These are phyloP conservation scores for Parnassius apollo DNA, from an alignment of 2,888 invertebrate species.

Conservation along the genomic window DNA sequence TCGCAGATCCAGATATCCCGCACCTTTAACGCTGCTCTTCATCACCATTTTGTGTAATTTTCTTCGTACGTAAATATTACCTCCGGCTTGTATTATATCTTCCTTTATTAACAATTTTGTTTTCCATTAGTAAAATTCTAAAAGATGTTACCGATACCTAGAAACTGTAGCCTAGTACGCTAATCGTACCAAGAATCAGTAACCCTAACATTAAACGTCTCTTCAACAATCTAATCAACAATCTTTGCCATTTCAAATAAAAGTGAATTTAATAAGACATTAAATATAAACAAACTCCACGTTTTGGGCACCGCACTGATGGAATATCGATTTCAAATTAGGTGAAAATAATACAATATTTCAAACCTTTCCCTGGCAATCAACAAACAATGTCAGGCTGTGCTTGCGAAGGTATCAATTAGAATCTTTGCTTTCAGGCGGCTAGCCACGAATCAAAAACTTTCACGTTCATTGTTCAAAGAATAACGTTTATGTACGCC, in stretches of 20 bases:
- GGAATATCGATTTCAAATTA: constrained; percentile 26
- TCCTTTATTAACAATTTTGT: too few species aligned
- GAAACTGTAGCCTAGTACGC: too few species aligned
- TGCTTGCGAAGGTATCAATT: constrained; percentile 17
- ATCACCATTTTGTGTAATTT: too few species aligned
- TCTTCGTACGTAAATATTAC: too few species aligned
- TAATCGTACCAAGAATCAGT: too few species aligned
- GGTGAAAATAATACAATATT: constrained; percentile 17
- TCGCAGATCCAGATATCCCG: too few species aligned
- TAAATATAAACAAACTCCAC: background rate
- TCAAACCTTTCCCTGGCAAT: constrained; percentile 19
- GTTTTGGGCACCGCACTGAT: constrained; percentile 10
- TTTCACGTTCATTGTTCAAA: constrained; percentile 20
- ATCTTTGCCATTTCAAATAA: background rate
- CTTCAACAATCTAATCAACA: too few species aligned
- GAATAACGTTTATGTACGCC: background rate
- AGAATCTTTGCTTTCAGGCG: constrained; percentile 15
- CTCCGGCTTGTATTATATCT: too few species aligned
- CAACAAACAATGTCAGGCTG: constrained; percentile 20
- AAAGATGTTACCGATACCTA: too few species aligned
- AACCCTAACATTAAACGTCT: too few species aligned
- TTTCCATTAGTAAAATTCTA: too few species aligned
- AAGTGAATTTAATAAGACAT: constrained; percentile 5
- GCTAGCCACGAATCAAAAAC: constrained; percentile 7
- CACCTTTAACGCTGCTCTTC: too few species aligned